phyloP scores from a whole-genome alignment of 2,888 invertebrate species.

The Ypsolopha scabrella region DNA sequence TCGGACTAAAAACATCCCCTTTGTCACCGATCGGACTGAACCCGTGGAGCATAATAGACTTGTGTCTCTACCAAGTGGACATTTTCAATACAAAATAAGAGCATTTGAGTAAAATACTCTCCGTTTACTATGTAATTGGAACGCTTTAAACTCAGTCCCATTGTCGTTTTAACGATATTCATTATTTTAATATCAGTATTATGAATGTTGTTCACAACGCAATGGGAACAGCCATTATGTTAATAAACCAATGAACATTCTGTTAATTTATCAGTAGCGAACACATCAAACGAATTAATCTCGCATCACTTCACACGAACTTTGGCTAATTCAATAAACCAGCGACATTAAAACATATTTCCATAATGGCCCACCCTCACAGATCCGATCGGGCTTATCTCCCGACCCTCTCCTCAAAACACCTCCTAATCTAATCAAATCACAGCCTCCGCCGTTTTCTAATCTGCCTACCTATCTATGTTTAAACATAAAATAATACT shows the following conservation, averaged over 20 bases:
- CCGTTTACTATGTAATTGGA: too few species aligned
- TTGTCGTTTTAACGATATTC: too few species aligned
- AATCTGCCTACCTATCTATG: conserved; percentile 67
- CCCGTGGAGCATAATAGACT: conserved; percentile 19
- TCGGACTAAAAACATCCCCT: conserved; percentile 42
- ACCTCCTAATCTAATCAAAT: conserved; percentile 71
- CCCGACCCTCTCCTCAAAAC: conserved; percentile 52
- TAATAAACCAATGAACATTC: conserved; percentile 31
- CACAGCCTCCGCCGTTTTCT: conserved; percentile 66
- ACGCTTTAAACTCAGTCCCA: too few species aligned
- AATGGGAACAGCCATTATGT: conserved; percentile 13
- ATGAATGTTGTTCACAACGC: not conserved
- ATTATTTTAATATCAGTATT: too few species aligned
- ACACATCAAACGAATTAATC: conserved; percentile 47
- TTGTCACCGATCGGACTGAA: conserved; percentile 38
- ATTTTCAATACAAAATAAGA: conserved; percentile 13
- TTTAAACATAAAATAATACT: conserved; percentile 66
- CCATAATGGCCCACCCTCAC: conserved; percentile 42
- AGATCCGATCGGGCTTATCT: conserved; percentile 68
- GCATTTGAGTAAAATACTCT: too few species aligned
- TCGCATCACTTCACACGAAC: conserved; percentile 48
- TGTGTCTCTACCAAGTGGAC: conserved; percentile 43
- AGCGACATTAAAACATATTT: conserved; percentile 69
- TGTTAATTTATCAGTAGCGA: conserved; percentile 35
- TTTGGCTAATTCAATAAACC: conserved; percentile 63